Evolutionary conservation across 2,888 invertebrate genomes (phyloP), one percentile per base, ranked within the genome.

Genomic region (Stenoptilia bipunctidactyla): DNA sequence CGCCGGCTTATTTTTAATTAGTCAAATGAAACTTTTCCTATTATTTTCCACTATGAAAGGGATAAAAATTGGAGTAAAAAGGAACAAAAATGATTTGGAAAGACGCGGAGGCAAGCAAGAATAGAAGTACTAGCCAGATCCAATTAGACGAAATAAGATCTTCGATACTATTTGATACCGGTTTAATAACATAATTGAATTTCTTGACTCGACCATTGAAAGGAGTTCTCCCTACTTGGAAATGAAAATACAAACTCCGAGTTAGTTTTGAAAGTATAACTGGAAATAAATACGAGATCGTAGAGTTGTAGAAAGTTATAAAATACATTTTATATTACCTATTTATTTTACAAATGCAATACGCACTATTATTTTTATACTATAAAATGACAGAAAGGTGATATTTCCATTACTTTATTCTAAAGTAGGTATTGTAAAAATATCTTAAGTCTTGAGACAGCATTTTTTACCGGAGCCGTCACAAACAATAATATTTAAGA

Each of bases 1-100:
- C 66, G 66, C 67, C 63, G 61, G 69, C 64, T 73, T 69, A 67
- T 73, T 79, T 77, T 77, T 79, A 79, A 79, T 79, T 77, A 80
- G 69, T 69, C 59, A 73, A 76, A 79, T 76, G 75, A 73, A 76
- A 76, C 68, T 76, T 76, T 77, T 69, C 66, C 70, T 68, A 71
- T 75, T 76, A 72, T 69, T 66, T 66, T 70, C 62, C 53, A 52
- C 61, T 60, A 57, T 58, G 51, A 57, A 58, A 60, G 53, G 66
- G 66, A 68, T 68, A 68, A 68, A 71, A 70, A 74, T 69, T 67
- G 68, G 71, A 59, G 55, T 27, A 13, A 37, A 39, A 37, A 14
- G 34, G 15, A 33, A n/a, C 20, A 15, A 38, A 15, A 6, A 13
- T 30, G 33, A 15, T 5, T 27, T 13, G 56, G 56, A 53, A 55